These are phyloP conservation scores for Zaprionus nigranus DNA, from an alignment of 1,140 invertebrate species.

Conservation along the genomic window DNA sequence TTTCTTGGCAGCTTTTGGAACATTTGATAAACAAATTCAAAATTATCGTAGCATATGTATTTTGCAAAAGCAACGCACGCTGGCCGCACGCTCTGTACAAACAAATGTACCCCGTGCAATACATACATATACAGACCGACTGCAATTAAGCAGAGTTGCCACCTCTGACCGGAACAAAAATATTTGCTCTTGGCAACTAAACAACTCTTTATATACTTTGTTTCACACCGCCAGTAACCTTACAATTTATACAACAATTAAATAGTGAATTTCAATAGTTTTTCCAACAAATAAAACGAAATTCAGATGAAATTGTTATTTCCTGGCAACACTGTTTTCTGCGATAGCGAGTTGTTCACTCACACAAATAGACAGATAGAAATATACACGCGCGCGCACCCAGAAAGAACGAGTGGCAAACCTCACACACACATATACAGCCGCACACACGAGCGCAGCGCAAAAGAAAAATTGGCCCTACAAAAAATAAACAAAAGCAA, in stretches of 20 bases:
- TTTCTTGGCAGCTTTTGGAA: slow-evolving; percentile 20
- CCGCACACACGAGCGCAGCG: slow-evolving; percentile 53
- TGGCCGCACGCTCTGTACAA: slow-evolving; percentile 74
- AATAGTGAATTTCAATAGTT: neutral
- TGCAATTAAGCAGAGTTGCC: slow-evolving; percentile 80
- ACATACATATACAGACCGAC: slow-evolving; percentile 80
- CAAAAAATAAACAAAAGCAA: slow-evolving; percentile 83
- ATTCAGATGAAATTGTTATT: slow-evolving; percentile 16
- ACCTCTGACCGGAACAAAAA: slow-evolving; percentile 27
- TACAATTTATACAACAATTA: neutral
- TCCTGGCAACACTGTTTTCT: slow-evolving; percentile 34
- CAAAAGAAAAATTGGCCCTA: slow-evolving; percentile 80
- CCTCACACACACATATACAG: slow-evolving; percentile 49
- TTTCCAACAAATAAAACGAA: neutral
- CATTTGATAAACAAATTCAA: slow-evolving; percentile 30
- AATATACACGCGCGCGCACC: slow-evolving; percentile 71
- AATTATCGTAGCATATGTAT: slow-evolving; percentile 39
- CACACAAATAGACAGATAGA: slow-evolving; percentile 44
- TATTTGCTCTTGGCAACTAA: slow-evolving; percentile 15
- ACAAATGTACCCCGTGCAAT: slow-evolving; percentile 65
- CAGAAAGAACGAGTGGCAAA: slow-evolving; percentile 67
- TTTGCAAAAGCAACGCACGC: slow-evolving; percentile 64
- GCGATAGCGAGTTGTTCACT: slow-evolving; percentile 42
- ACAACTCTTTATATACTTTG: neutral
- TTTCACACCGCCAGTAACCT: neutral